phyloP scores from a whole-genome alignment of 2,888 invertebrate species.

The Sesia bembeciformis region DNA sequence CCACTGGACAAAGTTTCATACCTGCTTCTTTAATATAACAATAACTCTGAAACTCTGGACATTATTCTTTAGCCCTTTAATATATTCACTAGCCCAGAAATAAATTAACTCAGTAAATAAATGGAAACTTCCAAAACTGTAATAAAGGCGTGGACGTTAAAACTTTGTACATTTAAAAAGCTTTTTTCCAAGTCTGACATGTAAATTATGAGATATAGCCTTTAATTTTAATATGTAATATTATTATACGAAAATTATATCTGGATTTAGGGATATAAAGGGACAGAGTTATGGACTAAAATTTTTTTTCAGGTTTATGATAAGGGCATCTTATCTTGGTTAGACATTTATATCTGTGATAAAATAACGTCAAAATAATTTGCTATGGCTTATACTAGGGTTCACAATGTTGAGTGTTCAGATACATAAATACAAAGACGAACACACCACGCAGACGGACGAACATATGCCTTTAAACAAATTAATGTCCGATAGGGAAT shows the following conservation, averaged over 20 bases:
- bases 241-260: neutral
- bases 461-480: too few species aligned
- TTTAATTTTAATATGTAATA: neutral
- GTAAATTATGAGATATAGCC: slow-evolving; percentile 3
- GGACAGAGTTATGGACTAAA: too few species aligned
- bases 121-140: slow-evolving; percentile 31
- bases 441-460: too few species aligned
- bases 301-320: too few species aligned
- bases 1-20: neutral
- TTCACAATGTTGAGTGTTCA: too few species aligned
- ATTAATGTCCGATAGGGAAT: too few species aligned
- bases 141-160: slow-evolving; percentile 28
- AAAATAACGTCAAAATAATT: too few species aligned
- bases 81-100: slow-evolving; percentile 36
- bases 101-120: slow-evolving; percentile 47
- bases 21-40: neutral
- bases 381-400: too few species aligned
- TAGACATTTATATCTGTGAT: too few species aligned
- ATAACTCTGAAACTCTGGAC: slow-evolving; percentile 23
- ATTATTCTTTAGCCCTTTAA: slow-evolving; percentile 31
- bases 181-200: slow-evolving; percentile 27
- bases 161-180: slow-evolving; percentile 26
- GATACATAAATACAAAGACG: too few species aligned
- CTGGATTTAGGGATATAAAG: too few species aligned
- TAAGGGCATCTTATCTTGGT: too few species aligned